Base-by-base conservation (phyloP, 2,113 vertebrate species). In the Astur gentilis region DNA sequence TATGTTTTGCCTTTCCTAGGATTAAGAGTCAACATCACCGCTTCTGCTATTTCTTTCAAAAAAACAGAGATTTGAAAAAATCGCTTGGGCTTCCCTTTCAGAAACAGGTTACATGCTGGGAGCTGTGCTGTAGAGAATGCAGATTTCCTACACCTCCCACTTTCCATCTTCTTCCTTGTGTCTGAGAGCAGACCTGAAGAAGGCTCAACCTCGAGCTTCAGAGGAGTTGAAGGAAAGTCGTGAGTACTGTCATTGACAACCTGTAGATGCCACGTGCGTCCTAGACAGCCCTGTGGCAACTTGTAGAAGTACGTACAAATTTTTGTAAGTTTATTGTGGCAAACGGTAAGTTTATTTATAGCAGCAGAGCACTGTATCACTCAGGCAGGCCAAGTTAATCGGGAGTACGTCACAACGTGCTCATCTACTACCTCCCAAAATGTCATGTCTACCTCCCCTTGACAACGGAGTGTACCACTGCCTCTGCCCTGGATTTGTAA, bases 41-140 rank as follows among this genome's bases (percentile, higher is more conserved):
- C 23, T 79, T 62, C 7, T 16, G 23, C 32, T 40, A 7, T 81
- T 76, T 66, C 45, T 84, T 42, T 64, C 29, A 52, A 76, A 76
- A 76, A 52, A 23, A 0, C 20, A 49, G 49, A 78, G 49, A 26
- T 77, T 47, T 69, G 29, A 16, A 34, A 50, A 91, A 32, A 16
- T 0, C 16, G 17, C 7, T 58, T 26, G 72, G 34, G 29, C 18
- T 83, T 67, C 26, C 26, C 44, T 52, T 77, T 60, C 40, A 55
- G 42, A n/a, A 66, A 9, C 14, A 42, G 70, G 17, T 54, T 50
- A 10, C 34, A 2, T 1, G 1, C 38, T 49, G 62, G 54, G 52
- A 75, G 26, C 82, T 73, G 47, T 0, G 0, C 47, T 69, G 34
- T 4, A 47, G 14, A 76, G 9, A 26, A 15, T 1, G 17, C n/a